Evolutionary conservation across 2,888 invertebrate genomes (phyloP).

Genomic region (Bombylius major): DNA sequence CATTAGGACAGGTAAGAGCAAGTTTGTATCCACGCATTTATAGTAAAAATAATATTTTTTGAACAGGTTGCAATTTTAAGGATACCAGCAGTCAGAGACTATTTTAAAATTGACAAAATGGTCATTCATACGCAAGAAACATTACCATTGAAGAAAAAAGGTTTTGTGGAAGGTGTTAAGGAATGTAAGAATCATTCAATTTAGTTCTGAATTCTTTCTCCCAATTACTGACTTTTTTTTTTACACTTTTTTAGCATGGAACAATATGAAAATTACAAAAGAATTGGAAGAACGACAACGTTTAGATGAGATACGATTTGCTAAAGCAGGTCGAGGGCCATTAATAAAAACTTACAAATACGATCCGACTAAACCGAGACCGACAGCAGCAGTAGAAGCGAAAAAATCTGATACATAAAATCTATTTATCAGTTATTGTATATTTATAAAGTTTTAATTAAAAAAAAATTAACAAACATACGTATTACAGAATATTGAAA

Average conservation of each 20-base stretch:
- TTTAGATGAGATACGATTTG: slow-evolving; percentile 66
- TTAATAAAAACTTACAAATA: slow-evolving; percentile 75
- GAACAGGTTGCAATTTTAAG: slow-evolving; percentile 52
- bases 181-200: slow-evolving; percentile 48
- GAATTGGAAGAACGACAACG: slow-evolving; percentile 65
- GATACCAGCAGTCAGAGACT: slow-evolving; percentile 58
- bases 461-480: not conserved
- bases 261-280: slow-evolving; percentile 64
- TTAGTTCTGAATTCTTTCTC: too few relatives aligned
- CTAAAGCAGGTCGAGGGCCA: slow-evolving; percentile 74
- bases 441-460: not conserved
- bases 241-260: slow-evolving; percentile 50
- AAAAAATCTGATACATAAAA: slow-evolving; percentile 13
- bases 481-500: too few relatives aligned
- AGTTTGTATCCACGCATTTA: too few relatives aligned
- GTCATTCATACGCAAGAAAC: slow-evolving; percentile 43
- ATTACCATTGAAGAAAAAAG: slow-evolving; percentile 57
- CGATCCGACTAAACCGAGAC: slow-evolving; percentile 56
- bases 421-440: not conserved
- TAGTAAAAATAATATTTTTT: not conserved
- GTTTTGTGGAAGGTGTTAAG: slow-evolving; percentile 64
- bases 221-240: not conserved
- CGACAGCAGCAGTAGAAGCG: slow-evolving; percentile 23
- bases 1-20: slow-evolving; percentile 50
- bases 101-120: slow-evolving; percentile 60